phyloP scores from a whole-genome alignment of 2,888 invertebrate genomes.

The Melipona bicolor region DNA sequence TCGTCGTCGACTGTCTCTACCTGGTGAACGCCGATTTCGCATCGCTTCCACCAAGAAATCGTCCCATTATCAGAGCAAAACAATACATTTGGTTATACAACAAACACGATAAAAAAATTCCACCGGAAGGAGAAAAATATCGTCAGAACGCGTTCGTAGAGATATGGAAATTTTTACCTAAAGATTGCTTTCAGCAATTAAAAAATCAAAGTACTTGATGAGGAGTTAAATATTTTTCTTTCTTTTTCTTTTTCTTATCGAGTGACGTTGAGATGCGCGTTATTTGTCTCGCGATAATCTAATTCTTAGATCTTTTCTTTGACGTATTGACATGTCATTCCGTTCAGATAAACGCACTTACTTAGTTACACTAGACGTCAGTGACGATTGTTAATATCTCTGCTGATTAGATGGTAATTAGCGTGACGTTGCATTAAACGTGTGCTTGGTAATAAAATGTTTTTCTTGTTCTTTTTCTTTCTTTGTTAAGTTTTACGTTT shows the following conservation, averaged over 20 bases:
- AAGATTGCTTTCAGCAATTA: neutral
- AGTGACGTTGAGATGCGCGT: neutral
- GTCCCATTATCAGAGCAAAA: constrained; percentile 29
- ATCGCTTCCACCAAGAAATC: constrained; percentile 20
- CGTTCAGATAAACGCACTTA: neutral
- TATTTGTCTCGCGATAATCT: neutral
- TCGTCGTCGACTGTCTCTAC: constrained; percentile 46
- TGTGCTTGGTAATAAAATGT: neutral
- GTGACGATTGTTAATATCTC: neutral
- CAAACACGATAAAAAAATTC: neutral
- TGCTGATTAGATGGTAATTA: neutral
- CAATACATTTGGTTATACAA: constrained; percentile 14
- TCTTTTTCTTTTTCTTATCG: neutral
- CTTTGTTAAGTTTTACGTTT: neutral
- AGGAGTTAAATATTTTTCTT: neutral
- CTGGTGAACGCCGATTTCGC: constrained; percentile 14
- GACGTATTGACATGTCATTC: neutral
- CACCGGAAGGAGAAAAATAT: neutral
- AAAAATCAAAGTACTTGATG: neutral
- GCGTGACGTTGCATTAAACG: neutral
- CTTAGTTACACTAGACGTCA: neutral
- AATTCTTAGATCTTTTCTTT: neutral
- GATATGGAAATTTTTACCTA: neutral
- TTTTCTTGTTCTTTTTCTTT: neutral
- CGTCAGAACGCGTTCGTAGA: neutral